A percentile compares a stretch with the other conserved stretches of the same genome.
phyloP scores from a whole-genome alignment of 1,140 invertebrate genomes.

The Ostrea denselamellosa region DNA sequence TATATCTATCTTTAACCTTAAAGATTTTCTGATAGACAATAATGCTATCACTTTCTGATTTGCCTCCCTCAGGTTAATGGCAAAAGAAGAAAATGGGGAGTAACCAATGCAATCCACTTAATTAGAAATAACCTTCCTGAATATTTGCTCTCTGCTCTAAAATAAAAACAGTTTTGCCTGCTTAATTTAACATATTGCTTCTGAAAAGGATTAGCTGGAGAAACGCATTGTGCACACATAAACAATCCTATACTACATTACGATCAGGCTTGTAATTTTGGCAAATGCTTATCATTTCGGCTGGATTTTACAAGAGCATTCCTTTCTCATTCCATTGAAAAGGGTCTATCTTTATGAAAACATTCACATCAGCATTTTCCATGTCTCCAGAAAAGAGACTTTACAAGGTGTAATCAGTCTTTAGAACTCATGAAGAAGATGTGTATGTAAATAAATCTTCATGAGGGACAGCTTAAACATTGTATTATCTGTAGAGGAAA shows the following conservation, averaged over 20 bases:
- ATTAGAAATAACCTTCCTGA: slow-evolving; percentile 1
- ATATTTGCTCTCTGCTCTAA: not conserved
- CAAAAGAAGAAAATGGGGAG: not conserved
- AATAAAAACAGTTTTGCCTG: slow-evolving; percentile 1
- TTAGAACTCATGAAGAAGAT: too few species aligned
- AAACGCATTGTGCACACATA: slow-evolving; percentile 20
- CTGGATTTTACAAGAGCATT: slow-evolving; percentile 27
- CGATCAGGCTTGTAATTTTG: not conserved
- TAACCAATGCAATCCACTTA: not conserved
- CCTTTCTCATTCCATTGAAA: slow-evolving; percentile 5
- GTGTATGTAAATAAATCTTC: too few species aligned
- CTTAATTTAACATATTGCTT: slow-evolving; percentile 7
- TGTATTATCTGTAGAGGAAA: too few species aligned
- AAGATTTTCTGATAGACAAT: slow-evolving; percentile 20
- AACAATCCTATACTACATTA: not conserved
- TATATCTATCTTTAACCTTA: not conserved
- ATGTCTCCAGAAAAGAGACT: not conserved
- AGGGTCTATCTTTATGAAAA: not conserved
- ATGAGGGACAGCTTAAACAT: too few species aligned
- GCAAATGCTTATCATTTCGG: slow-evolving; percentile 30
- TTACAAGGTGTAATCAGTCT: too few species aligned
- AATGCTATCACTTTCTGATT: not conserved
- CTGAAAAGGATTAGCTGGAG: not conserved
- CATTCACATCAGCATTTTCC: slow-evolving; percentile 21
- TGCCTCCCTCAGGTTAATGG: not conserved